Conservation (phyloP, 2,888 invertebrate genomes). For the Agrilus biguttatus region DNA sequence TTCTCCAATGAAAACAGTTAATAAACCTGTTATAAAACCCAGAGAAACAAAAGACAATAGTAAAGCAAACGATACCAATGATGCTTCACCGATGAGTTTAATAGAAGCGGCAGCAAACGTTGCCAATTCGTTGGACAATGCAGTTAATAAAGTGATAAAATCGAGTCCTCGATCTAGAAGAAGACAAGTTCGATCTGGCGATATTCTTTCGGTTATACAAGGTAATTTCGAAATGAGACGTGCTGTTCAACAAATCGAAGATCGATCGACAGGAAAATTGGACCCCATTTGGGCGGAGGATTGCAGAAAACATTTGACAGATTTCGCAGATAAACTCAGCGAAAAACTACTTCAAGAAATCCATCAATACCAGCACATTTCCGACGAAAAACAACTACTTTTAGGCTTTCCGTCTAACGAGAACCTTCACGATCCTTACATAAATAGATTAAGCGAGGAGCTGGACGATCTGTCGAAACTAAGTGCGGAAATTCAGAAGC, state of each 20-base stretch:
- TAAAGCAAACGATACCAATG: conserved; percentile 4
- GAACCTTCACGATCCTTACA: conserved; percentile 45
- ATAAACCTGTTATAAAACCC: background rate
- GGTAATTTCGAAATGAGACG: conserved; percentile 8
- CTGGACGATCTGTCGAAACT: conserved; percentile 41
- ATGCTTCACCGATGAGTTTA: conserved; percentile 33
- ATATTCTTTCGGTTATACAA: conserved; percentile 26
- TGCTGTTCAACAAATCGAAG: conserved; percentile 9
- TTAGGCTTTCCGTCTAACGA: conserved; percentile 26
- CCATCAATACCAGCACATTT: conserved; percentile 41
- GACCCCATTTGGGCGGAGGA: conserved; percentile 43
- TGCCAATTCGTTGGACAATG: conserved; percentile 50
- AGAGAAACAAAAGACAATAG: background rate
- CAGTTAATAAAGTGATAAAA: conserved; percentile 52
- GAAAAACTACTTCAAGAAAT: conserved; percentile 68
- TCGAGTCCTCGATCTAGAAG: conserved; percentile 42
- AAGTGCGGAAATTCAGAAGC: conserved; percentile 42
- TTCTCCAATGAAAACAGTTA: conserved; percentile 7
- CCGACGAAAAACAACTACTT: conserved; percentile 33
- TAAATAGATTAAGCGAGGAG: conserved; percentile 43
- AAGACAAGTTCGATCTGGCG: conserved; percentile 36
- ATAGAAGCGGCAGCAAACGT: conserved; percentile 52
- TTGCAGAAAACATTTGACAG: conserved; percentile 54
- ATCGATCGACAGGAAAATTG: conserved; percentile 21
- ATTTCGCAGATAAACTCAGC: conserved; percentile 70